These are phyloP conservation scores for Onthophagus taurus DNA, from an alignment of 1,140 invertebrate genomes.

Conservation along the genomic window DNA sequence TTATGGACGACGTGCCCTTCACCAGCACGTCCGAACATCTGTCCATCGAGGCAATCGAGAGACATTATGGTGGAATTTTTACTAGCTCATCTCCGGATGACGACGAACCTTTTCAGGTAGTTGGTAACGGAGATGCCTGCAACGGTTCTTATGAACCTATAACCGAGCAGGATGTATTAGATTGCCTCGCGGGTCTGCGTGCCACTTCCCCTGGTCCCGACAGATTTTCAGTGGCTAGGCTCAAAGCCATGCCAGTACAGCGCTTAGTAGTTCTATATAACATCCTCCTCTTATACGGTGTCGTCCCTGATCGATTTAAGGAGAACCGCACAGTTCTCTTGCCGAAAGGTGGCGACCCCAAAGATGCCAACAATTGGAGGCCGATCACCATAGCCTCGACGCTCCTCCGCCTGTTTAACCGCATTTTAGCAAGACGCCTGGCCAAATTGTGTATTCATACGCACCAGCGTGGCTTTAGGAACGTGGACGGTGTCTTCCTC, in stretches of 20 bases:
- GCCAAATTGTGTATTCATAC: neutral
- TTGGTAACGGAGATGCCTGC: neutral
- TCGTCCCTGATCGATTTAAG: neutral
- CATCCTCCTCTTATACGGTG: neutral
- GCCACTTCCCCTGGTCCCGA: neutral
- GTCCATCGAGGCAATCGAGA: neutral
- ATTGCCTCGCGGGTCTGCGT: neutral
- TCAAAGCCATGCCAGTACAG: neutral
- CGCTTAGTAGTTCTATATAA: neutral
- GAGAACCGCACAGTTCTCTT: neutral
- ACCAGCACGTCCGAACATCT: neutral
- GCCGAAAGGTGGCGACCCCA: neutral
- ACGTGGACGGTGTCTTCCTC: neutral
- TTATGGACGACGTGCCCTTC: neutral
- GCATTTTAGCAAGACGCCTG: neutral
- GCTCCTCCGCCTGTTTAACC: neutral
- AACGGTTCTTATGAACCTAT: neutral
- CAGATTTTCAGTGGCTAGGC: neutral
- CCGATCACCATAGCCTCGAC: slow-evolving; percentile 5
- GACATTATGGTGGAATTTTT: neutral
- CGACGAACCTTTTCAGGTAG: neutral
- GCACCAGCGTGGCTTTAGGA: neutral
- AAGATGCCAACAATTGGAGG: slow-evolving; percentile 5
- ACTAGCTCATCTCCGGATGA: neutral
- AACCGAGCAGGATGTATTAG: neutral